Evolutionary conservation across 2,113 vertebrate species (phyloP), one percentile per base, ranked within the genome.

Genomic region (Ceyx margarethae): DNA sequence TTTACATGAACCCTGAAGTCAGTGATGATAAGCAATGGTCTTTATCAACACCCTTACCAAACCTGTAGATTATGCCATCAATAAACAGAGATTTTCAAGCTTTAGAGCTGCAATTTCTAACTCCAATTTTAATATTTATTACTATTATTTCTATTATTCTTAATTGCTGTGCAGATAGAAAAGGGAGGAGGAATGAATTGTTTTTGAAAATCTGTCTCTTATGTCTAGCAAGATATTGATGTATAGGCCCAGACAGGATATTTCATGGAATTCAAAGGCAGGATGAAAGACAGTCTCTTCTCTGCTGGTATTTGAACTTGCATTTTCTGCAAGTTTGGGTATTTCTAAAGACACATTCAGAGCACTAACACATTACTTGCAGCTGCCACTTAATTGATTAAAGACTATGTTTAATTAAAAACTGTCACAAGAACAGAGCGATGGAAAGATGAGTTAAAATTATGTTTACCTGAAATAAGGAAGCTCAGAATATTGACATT

Each of bases 331-430:
- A 77, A 21, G 43, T 92, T 64, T 85, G 48, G 43, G 10, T 94
- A 81, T 83, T 93, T 92, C 75, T 91, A 71, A 85, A 89, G 64
- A 80, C 42, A 65, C 7, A 16, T 92, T 87, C 76, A 87, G 89
- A 93, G 37, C 40, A 45, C 72, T 92, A 94, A 42, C 64, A 92
- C 14, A 18, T 82, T 77, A 92, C 68, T 92, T 85, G 57, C 72
- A 87, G 75, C 93, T 91, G 79, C 68, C 60, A 91, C 65, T 87
- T 95, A 92, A 93, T 92, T 94, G 95, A 92, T 94, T 95, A 94
- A 94, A 96, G 81, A 73, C 67, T 85, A 40, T 65, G 45, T 83
- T 96, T 94, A 95, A 95, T 96, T 94, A 96, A 94, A 95, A 94
- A 77, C n/a, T 40, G 22, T 91, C 65, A 31, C 48, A 74, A 89